Conservation (phyloP, 1,140 invertebrate species). For the Platyscapa corneri region DNA sequence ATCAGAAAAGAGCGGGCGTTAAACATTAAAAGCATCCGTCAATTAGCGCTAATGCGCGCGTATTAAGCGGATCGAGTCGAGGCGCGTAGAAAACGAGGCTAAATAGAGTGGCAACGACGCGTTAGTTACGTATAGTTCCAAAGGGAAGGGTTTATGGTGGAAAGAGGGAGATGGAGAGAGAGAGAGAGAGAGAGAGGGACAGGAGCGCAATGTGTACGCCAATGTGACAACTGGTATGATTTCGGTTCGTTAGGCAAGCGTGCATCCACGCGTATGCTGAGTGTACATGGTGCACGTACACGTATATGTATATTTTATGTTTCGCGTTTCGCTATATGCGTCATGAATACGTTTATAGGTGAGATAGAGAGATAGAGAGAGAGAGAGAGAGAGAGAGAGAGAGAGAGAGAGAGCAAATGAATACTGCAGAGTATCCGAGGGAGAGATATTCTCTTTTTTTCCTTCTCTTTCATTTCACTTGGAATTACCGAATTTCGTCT, state of each 20-base stretch:
- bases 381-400: neutral
- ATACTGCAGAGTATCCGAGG: neutral
- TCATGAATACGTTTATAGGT: neutral
- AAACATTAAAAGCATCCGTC: conserved; percentile 67
- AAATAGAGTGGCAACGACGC: conserved; percentile 50
- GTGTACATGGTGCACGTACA: neutral
- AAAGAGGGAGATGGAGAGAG: too few species aligned
- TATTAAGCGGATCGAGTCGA: conserved; percentile 56
- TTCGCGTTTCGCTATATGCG: conserved; percentile 2
- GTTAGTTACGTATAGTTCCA: conserved; percentile 44
- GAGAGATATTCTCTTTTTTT: neutral
- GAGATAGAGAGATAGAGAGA: too few species aligned
- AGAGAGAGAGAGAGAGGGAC: conserved; percentile 41
- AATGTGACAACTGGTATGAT: conserved; percentile 62
- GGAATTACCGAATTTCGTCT: conserved; percentile 10
- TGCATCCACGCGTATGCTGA: neutral
- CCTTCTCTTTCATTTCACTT: neutral
- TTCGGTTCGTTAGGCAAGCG: conserved; percentile 64
- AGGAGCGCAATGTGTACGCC: conserved; percentile 12
- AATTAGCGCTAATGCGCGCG: conserved; percentile 63
- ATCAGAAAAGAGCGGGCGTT: conserved; percentile 56
- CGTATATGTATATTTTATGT: too few species aligned
- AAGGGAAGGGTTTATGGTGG: neutral
- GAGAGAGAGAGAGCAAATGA: neutral
- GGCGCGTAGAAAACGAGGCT: neutral